A percentile compares a stretch with the other conserved stretches of the same genome.
phyloP scores from a whole-genome alignment of 2,797 vertebrate genomes.

The Neostethus bicornis region DNA sequence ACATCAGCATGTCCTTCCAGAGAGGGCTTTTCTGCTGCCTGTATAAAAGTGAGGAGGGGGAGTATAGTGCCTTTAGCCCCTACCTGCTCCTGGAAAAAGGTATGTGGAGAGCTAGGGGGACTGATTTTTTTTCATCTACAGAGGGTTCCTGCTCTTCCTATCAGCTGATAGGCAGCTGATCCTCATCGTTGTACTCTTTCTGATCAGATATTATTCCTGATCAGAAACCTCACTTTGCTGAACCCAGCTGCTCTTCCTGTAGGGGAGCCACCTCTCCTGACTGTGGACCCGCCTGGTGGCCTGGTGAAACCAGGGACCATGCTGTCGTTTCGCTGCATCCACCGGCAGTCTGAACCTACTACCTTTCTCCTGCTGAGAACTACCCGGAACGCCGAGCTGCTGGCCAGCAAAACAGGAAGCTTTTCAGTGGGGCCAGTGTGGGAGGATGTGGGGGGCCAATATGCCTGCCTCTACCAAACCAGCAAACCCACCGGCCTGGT shows the following conservation, averaged over 20 bases:
- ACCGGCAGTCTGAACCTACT: constrained; percentile 23
- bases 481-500: constrained; percentile 10
- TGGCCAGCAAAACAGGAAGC: constrained; percentile 26
- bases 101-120: not conserved
- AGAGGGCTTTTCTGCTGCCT: constrained; percentile 64
- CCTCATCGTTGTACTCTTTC: too few species aligned
- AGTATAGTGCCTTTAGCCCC: constrained; percentile 64
- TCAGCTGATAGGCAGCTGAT: too few species aligned
- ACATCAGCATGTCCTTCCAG: constrained; percentile 23
- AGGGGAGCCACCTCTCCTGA: constrained; percentile 69
- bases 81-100: constrained; percentile 52
- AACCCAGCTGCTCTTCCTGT: too few species aligned
- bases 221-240: too few species aligned
- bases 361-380: constrained; percentile 64
- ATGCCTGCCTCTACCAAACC: constrained; percentile 74
- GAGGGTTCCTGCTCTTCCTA: too few species aligned
- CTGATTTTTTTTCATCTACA: too few species aligned
- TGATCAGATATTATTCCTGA: too few species aligned
- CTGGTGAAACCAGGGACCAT: constrained; percentile 54
- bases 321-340: constrained; percentile 69
- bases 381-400: not conserved
- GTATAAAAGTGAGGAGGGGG: constrained; percentile 45
- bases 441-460: constrained; percentile 62
- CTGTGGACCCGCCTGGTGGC: constrained; percentile 57
- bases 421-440: constrained; percentile 68